These are phyloP conservation scores for Propsilocerus akamusi DNA, from an alignment of 1,140 invertebrate species.

Conservation along the genomic window DNA sequence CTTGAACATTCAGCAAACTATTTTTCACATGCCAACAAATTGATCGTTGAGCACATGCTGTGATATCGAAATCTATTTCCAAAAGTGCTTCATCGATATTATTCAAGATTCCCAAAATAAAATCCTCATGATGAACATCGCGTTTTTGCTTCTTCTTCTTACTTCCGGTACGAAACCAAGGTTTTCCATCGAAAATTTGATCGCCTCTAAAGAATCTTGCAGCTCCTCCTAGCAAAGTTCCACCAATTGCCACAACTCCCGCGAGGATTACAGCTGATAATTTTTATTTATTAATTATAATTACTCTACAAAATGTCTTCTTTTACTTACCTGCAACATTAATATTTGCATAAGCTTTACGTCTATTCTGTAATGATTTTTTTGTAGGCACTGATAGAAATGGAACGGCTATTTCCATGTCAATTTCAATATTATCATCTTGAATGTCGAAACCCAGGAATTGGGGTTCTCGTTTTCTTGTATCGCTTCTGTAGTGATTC, in stretches of 20 bases:
- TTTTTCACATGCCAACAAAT: background rate
- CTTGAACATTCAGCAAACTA: background rate
- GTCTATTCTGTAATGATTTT: background rate
- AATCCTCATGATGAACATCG: background rate
- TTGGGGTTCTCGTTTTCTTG: background rate
- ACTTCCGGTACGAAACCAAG: background rate
- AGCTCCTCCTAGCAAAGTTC: background rate
- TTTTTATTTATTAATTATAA: too few relatives aligned
- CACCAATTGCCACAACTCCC: background rate
- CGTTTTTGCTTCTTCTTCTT: background rate
- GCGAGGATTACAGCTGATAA: too few relatives aligned
- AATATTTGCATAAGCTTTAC: background rate
- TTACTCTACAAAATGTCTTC: background rate
- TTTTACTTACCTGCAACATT: background rate
- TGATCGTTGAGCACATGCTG: background rate
- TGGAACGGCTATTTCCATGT: background rate
- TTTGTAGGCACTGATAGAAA: background rate
- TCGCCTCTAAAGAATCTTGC: background rate
- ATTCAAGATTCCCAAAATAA: background rate
- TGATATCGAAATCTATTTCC: background rate
- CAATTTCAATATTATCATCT: conserved; percentile 1
- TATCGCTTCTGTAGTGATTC: background rate
- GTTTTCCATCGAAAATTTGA: background rate
- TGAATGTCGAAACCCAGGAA: background rate
- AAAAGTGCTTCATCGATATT: background rate